phyloP scores from a whole-genome alignment of 2,797 vertebrate genomes.

The Pangasius krempfi region DNA sequence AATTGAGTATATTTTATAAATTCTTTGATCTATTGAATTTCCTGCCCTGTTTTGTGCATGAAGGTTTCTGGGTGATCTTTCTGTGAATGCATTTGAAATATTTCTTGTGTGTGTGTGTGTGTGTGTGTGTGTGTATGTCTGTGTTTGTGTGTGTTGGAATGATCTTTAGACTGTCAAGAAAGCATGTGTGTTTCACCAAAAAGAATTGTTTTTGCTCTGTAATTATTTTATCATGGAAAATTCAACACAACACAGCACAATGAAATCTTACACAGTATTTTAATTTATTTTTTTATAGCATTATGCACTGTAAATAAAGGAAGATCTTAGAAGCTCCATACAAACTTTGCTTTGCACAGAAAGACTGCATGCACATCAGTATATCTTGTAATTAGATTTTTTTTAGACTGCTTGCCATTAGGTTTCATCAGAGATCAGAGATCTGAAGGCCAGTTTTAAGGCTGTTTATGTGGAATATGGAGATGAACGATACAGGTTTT shows the following conservation, averaged over 20 bases:
- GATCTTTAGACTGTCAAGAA: neutral
- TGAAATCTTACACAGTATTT: neutral
- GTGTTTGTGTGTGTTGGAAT: neutral
- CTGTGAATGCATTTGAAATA: neutral
- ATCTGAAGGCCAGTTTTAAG: neutral
- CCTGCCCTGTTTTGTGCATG: constrained; percentile 6
- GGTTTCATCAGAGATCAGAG: neutral
- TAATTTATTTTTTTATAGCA: neutral
- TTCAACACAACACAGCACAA: neutral
- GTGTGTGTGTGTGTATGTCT: neutral
- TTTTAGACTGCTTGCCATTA: neutral
- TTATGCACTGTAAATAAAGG: neutral
- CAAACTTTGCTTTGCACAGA: neutral
- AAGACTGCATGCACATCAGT: neutral
- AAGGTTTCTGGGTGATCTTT: constrained; percentile 14
- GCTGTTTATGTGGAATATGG: neutral
- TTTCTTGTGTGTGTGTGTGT: constrained; percentile 4
- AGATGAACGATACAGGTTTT: neutral
- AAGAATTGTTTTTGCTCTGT: neutral
- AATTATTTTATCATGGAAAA: neutral
- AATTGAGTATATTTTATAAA: neutral
- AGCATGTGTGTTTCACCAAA: neutral
- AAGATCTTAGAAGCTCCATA: neutral
- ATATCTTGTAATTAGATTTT: neutral
- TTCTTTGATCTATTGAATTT: neutral